Evolutionary conservation across 2,888 invertebrate genomes (phyloP), one percentile per base, ranked within the genome.

Genomic region (Sipunculus nudus): DNA sequence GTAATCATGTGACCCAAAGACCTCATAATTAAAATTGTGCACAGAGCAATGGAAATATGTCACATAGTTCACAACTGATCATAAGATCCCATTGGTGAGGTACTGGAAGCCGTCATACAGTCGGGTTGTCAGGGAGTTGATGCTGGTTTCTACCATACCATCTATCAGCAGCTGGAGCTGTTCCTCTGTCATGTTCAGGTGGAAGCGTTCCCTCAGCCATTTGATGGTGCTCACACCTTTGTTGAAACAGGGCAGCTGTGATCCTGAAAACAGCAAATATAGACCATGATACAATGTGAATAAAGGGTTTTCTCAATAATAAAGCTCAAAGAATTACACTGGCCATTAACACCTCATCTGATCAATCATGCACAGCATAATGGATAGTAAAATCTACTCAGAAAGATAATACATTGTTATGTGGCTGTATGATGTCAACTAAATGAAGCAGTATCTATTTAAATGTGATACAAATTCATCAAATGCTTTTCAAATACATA

Each of bases 51-150:
- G n/a, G n/a, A n/a, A n/a, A n/a, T n/a, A n/a, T n/a, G n/a, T n/a
- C n/a, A n/a, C n/a, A n/a, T n/a, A n/a, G n/a, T n/a, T n/a, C n/a
- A n/a, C n/a, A n/a, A n/a, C n/a, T n/a, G n/a, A n/a, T 67, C 53
- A 84, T 32, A 84, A 71, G 47, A 98, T 98, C 69, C 97, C 97
- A 86, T 98, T 98, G 78, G 97, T 96, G 80, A 96, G 91, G 87
- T 98, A 99, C 87, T 99, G 99, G 87, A 96, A 99, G 83, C 96
- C 94, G 87, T 99, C 99, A 87, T 99, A 99, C 63, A 99, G 89
- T 77, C 96, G 91, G 10, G 99, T 99, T 68, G 98, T 98, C 70
- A 97, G 88, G 55, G 98, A 98, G 85, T 96, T 91, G 41, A 97
- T 89, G 73, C 96, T 96, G 80, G 93, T 92, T 76, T 95, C 92